These are phyloP conservation scores for Eretmochelys imbricata DNA, from an alignment of 2,113 vertebrate genomes.

Conservation along the genomic window DNA sequence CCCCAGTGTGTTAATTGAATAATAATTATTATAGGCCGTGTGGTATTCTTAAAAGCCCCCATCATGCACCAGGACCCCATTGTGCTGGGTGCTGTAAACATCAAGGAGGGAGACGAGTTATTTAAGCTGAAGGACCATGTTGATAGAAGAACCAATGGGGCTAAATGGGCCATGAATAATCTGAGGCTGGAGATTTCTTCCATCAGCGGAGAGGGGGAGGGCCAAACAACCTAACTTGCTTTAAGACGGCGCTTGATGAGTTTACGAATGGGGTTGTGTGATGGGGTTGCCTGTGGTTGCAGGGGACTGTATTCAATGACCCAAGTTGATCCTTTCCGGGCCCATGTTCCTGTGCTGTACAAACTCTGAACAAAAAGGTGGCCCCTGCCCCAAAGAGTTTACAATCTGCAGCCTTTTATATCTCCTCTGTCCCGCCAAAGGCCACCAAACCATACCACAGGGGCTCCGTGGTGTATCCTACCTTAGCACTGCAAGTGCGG, in stretches of 20 bases:
- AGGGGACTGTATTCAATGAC: not conserved
- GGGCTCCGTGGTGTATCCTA: not conserved
- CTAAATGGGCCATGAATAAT: not conserved
- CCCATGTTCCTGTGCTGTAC: not conserved
- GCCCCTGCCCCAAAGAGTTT: not conserved
- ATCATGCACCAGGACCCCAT: not conserved
- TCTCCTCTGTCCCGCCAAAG: not conserved
- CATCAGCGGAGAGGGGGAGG: too few species aligned
- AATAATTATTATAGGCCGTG: not conserved
- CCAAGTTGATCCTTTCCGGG: not conserved
- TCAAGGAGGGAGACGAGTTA: not conserved
- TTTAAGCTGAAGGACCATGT: not conserved
- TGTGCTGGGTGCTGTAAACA: not conserved
- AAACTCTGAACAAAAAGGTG: not conserved
- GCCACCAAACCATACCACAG: not conserved
- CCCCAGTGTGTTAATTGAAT: not conserved
- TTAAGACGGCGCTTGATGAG: not conserved
- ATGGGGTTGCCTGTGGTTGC: not conserved
- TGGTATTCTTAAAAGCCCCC: not conserved
- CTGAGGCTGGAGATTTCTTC: not conserved
- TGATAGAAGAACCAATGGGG: not conserved
- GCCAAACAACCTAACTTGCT: not conserved
- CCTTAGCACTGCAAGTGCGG: not conserved
- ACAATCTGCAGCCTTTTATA: not conserved
- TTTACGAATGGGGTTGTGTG: too few species aligned